Conservation (phyloP, 2,888 invertebrate genomes). For the Camptogramma bilineatum region DNA sequence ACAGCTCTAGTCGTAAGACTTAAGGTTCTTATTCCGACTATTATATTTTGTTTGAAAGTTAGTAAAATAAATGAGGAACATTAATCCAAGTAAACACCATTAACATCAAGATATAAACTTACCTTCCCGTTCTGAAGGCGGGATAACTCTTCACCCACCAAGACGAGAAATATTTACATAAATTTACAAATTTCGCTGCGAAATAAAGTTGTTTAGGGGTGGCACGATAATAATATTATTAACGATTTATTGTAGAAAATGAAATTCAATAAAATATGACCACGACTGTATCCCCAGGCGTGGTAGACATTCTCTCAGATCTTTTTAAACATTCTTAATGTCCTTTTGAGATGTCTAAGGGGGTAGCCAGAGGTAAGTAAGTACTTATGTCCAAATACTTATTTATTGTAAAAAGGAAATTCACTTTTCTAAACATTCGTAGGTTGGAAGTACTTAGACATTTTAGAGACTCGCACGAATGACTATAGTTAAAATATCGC, state of each 20-base stretch:
- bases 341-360: no score
- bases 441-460: no score
- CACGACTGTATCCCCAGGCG: no score
- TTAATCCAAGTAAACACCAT: conserved; percentile 53
- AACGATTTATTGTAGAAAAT: not conserved
- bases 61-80: conserved; percentile 55
- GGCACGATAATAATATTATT: conserved; percentile 33
- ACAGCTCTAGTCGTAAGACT: not conserved
- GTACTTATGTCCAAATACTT: no score
- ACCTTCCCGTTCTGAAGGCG: conserved; percentile 46
- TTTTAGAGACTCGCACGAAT: no score
- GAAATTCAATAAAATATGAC: no score
- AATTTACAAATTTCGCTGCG: conserved; percentile 82
- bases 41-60: conserved; percentile 34
- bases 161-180: conserved; percentile 84
- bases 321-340: no score
- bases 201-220: conserved; percentile 81
- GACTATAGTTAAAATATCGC: no score
- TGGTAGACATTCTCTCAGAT: no score
- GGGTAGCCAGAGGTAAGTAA: no score
- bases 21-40: conserved; percentile 18
- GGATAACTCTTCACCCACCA: conserved; percentile 72
- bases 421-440: no score
- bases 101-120: conserved; percentile 49
- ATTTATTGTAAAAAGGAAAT: no score